Conservation (phyloP, 35 echinoderm and acorn worm species). For the Acanthaster planci region DNA sequence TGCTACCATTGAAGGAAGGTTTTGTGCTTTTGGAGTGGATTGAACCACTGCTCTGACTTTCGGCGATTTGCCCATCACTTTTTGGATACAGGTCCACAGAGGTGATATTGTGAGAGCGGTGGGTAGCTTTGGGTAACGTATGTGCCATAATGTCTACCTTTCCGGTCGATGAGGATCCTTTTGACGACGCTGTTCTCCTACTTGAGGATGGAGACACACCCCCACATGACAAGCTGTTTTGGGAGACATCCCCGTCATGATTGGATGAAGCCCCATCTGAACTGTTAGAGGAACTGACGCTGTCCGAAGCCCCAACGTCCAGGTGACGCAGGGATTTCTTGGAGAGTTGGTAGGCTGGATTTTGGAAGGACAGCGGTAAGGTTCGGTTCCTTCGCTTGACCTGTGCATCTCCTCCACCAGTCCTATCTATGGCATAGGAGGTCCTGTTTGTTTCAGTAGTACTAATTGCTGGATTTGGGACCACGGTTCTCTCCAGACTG, state of each 20-base stretch:
- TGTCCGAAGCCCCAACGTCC: constrained; percentile 65
- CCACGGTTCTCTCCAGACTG: constrained; percentile 40
- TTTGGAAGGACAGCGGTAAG: constrained; percentile 86
- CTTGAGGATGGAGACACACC: constrained; percentile 58
- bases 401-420: neutral
- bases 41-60: constrained; percentile 65
- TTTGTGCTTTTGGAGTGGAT: constrained; percentile 25
- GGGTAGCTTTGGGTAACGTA: constrained; percentile 84
- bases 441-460: constrained; percentile 46
- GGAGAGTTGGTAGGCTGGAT: constrained; percentile 85
- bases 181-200: constrained; percentile 7
- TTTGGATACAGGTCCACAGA: constrained; percentile 56
- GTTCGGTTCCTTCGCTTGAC: neutral
- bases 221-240: constrained; percentile 67
- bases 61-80: constrained; percentile 36
- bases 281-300: constrained; percentile 79
- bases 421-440: constrained; percentile 13
- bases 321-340: constrained; percentile 44
- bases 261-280: constrained; percentile 65
- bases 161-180: constrained; percentile 10
- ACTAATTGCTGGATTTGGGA: constrained; percentile 27
- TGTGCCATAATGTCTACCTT: constrained; percentile 46
- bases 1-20: constrained; percentile 28
- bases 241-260: constrained; percentile 74
- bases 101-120: constrained; percentile 52